These are phyloP conservation scores for Nomada hirtipes DNA, from an alignment of 2,888 invertebrate species.

Conservation along the genomic window DNA sequence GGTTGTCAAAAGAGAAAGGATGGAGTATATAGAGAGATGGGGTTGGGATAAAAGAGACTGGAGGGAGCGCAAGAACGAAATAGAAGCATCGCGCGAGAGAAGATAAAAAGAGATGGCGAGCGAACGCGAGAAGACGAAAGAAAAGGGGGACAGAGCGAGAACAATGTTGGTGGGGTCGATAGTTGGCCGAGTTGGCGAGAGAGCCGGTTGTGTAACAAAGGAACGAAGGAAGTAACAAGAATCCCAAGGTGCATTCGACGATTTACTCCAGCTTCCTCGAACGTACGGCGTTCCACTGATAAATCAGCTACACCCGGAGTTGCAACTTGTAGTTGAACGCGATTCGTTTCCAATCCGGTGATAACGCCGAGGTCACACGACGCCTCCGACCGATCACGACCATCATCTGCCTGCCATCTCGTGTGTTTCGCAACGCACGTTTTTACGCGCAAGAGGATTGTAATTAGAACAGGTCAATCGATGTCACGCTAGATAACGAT, in stretches of 20 bases:
- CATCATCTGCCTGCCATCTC: neutral
- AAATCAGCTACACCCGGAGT: conserved; percentile 24
- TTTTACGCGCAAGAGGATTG: conserved; percentile 35
- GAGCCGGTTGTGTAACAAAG: conserved; percentile 74
- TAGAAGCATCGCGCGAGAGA: neutral
- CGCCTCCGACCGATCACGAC: neutral
- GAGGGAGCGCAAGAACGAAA: conserved; percentile 31
- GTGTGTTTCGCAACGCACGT: conserved; percentile 18
- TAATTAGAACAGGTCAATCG: conserved; percentile 51
- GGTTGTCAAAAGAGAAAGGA: conserved; percentile 49
- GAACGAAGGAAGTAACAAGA: conserved; percentile 66
- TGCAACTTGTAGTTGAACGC: neutral
- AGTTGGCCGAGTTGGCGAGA: conserved; percentile 72
- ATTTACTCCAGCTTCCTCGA: conserved; percentile 50
- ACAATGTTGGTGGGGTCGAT: conserved; percentile 69
- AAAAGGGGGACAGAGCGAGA: conserved; percentile 42
- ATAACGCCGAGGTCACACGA: conserved; percentile 16
- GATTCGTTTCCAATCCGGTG: neutral
- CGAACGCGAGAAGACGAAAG: conserved; percentile 33
- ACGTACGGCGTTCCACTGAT: conserved; percentile 32
- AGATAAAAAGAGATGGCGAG: neutral
- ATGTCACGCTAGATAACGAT: conserved; percentile 37
- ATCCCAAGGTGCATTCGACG: conserved; percentile 60
- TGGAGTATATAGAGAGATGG: conserved; percentile 32
- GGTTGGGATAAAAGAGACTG: conserved; percentile 38